Conservation (phyloP, 1,140 invertebrate species). For the Zaprionus vittiger region DNA sequence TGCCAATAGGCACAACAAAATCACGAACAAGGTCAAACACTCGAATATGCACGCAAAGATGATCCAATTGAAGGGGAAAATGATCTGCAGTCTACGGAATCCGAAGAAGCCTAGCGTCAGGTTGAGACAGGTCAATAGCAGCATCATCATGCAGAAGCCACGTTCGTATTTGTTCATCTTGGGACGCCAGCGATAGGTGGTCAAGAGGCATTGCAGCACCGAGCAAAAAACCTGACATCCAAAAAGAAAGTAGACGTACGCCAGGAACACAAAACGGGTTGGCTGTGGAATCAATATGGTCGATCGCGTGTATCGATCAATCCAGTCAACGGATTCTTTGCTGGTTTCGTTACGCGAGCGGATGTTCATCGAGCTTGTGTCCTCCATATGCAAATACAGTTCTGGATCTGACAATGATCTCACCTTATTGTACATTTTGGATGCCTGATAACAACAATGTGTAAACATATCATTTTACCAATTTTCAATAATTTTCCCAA, state of each 20-base stretch:
- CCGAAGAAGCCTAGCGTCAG: conserved; percentile 50
- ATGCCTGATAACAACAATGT: conserved; percentile 2
- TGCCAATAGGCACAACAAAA: conserved; percentile 40
- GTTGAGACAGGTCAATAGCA: conserved; percentile 53
- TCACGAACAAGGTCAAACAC: conserved; percentile 51
- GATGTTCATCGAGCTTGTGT: background rate
- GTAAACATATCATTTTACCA: background rate
- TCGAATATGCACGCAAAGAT: conserved; percentile 58
- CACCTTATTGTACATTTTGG: conserved; percentile 8
- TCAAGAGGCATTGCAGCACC: conserved; percentile 47
- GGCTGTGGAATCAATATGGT: background rate
- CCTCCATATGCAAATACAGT: conserved; percentile 7
- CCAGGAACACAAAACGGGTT: conserved; percentile 25
- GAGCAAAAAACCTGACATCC: conserved; percentile 44
- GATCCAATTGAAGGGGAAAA: conserved; percentile 58
- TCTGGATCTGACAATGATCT: conserved; percentile 35
- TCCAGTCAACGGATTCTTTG: too few relatives aligned
- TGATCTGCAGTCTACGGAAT: conserved; percentile 60
- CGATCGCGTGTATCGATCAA: background rate
- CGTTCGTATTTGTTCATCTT: conserved; percentile 24
- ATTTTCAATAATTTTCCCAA: too few relatives aligned
- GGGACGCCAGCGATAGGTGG: conserved; percentile 54
- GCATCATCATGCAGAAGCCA: conserved; percentile 36
- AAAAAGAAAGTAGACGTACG: conserved; percentile 44
- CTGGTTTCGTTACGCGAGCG: background rate